phyloP scores from a whole-genome alignment of 2,113 vertebrate species.

The Butorides virescens region DNA sequence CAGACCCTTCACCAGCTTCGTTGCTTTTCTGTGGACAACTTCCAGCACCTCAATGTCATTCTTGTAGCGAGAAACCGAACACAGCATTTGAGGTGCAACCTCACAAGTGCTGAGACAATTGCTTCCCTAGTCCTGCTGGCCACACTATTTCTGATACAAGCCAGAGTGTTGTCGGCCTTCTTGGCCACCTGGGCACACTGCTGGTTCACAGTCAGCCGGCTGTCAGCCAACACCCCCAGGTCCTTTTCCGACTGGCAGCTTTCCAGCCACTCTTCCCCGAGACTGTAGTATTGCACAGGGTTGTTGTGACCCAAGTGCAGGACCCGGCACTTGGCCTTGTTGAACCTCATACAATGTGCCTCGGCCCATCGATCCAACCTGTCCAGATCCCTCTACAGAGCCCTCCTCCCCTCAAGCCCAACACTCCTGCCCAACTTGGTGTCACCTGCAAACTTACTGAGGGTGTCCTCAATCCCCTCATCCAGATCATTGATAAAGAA shows the following conservation, averaged over 20 bases:
- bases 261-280: background rate
- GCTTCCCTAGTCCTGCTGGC: too few relatives aligned
- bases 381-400: background rate
- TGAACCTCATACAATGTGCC: background rate
- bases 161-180: too few relatives aligned
- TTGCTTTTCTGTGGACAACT: background rate
- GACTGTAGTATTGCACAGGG: fast-evolving
- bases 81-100: too few relatives aligned
- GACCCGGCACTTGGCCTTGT: background rate
- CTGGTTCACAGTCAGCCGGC: too few relatives aligned
- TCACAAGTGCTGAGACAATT: too few relatives aligned
- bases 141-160: too few relatives aligned
- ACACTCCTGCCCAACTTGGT: too few relatives aligned
- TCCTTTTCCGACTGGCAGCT: fast-evolving
- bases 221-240: background rate
- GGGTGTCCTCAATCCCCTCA: background rate
- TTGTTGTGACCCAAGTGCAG: background rate
- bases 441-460: background rate
- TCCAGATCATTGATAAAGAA: background rate
- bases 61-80: too few relatives aligned
- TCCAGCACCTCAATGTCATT: too few relatives aligned
- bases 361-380: background rate
- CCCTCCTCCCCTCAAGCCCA: background rate
- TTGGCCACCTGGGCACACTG: too few relatives aligned
- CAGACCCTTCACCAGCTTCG: background rate